Conservation (phyloP, 2,797 vertebrate species). For the Malacoctenus gilli region DNA sequence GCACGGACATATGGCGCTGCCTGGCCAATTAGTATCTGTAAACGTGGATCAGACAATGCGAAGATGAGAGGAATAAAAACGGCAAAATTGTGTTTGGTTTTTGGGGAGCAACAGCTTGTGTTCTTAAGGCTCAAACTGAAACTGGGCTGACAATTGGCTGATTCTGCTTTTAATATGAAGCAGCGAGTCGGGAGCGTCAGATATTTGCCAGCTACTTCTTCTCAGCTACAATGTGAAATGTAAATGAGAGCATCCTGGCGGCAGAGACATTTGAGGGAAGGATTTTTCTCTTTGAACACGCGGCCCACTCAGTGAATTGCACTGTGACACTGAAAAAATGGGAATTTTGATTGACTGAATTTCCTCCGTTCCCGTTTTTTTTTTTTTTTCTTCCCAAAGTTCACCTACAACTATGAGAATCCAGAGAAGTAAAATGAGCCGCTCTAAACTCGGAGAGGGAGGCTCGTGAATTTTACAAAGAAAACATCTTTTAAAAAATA, state of each 20-base stretch:
- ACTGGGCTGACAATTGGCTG: slow-evolving; percentile 70
- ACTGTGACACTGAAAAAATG: slow-evolving; percentile 78
- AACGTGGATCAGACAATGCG: slow-evolving; percentile 76
- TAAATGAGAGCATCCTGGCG: slow-evolving; percentile 70
- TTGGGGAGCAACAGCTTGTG: slow-evolving; percentile 70
- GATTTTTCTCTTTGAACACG: slow-evolving; percentile 76
- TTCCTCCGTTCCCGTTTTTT: slow-evolving; percentile 68
- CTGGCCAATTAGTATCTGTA: slow-evolving; percentile 80
- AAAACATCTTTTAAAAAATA: slow-evolving; percentile 78
- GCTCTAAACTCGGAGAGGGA: slow-evolving; percentile 64
- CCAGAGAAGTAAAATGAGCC: slow-evolving; percentile 71
- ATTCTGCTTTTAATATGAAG: slow-evolving; percentile 60
- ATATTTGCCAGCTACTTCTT: slow-evolving; percentile 67
- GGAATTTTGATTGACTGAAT: slow-evolving; percentile 81
- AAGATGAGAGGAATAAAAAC: slow-evolving; percentile 64
- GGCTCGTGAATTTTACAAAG: slow-evolving; percentile 78
- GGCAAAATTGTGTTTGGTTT: slow-evolving; percentile 51
- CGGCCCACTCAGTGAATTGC: slow-evolving; percentile 73
- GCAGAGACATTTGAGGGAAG: slow-evolving; percentile 69
- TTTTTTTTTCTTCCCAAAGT: slow-evolving; percentile 71
- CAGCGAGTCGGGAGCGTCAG: slow-evolving; percentile 40
- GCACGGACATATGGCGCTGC: slow-evolving; percentile 77
- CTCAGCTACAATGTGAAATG: slow-evolving; percentile 74
- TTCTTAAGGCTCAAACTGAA: slow-evolving; percentile 73
- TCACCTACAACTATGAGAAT: slow-evolving; percentile 69